phyloP scores from a whole-genome alignment of 2,888 invertebrate genomes.

The Bhutanitis thaidina region DNA sequence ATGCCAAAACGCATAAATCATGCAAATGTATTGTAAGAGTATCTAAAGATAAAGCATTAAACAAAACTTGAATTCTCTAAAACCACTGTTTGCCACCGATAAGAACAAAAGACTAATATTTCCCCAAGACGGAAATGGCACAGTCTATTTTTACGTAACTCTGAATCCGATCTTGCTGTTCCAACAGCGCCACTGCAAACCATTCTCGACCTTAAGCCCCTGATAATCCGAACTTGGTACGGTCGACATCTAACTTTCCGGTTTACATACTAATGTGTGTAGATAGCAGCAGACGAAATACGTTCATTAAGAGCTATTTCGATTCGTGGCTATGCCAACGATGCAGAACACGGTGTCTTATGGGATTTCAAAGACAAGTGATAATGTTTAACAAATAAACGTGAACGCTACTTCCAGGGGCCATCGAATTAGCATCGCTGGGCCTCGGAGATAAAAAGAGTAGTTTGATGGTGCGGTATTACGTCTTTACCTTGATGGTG shows the following conservation, averaged over 20 bases:
- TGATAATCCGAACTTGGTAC: constrained; percentile 26
- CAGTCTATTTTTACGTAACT: constrained; percentile 67
- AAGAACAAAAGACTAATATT: constrained; percentile 63
- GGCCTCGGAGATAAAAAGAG: too few relatives aligned
- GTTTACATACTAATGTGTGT: constrained; percentile 17
- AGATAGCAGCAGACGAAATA: constrained; percentile 29
- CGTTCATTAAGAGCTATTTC: constrained; percentile 62
- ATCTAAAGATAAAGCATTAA: too few relatives aligned
- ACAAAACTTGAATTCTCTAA: constrained; percentile 24
- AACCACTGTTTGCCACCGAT: constrained; percentile 39
- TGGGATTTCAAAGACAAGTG: constrained; percentile 41
- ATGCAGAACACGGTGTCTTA: constrained; percentile 41
- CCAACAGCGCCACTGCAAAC: constrained; percentile 33
- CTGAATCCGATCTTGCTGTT: constrained; percentile 47
- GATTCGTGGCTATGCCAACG: constrained; percentile 42
- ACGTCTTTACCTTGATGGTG: too few relatives aligned
- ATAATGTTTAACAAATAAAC: too few relatives aligned
- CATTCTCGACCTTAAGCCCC: constrained; percentile 49
- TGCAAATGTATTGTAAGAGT: too few relatives aligned
- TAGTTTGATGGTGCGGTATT: too few relatives aligned
- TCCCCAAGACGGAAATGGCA: constrained; percentile 69
- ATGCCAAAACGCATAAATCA: too few relatives aligned
- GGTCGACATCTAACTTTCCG: constrained; percentile 16
- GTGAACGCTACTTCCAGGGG: too few relatives aligned
- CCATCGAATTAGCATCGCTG: too few relatives aligned